A percentile compares a stretch with the other conserved stretches of the same genome.
Evolutionary conservation across 2,888 invertebrate species (phyloP).

Genomic region (Lepidocyrtinus sp.): DNA sequence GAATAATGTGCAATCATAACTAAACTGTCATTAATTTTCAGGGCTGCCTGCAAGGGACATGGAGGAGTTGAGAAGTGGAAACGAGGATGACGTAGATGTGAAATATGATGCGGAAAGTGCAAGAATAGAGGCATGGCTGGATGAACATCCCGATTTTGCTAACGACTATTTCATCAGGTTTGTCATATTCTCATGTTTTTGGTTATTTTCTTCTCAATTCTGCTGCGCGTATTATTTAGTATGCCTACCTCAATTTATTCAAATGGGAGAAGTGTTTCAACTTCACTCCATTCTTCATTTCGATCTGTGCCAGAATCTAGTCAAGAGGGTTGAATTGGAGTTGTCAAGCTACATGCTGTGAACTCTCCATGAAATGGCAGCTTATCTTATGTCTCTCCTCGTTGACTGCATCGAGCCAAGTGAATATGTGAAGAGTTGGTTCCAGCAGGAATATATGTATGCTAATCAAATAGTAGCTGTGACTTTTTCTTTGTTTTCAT

Average conservation of each 20-base stretch:
- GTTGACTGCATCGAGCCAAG: too few species aligned
- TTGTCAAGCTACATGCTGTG: too few species aligned
- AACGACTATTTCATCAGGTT: slow-evolving; percentile 95
- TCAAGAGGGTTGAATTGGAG: too few species aligned
- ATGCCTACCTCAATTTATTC: neutral
- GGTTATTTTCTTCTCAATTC: neutral
- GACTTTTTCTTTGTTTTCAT: too few species aligned
- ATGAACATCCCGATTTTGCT: slow-evolving; percentile 96
- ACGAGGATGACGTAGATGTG: slow-evolving; percentile 61
- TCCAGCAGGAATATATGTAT: too few species aligned
- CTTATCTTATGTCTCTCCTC: too few species aligned
- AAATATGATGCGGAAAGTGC: slow-evolving; percentile 89
- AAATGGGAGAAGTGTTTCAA: neutral
- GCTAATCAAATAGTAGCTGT: too few species aligned
- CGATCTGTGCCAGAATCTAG: too few species aligned
- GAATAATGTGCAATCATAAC: too few species aligned
- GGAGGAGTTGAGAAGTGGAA: slow-evolving; percentile 68
- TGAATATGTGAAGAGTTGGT: too few species aligned
- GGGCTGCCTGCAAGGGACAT: slow-evolving; percentile 70
- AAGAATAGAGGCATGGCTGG: slow-evolving; percentile 95
- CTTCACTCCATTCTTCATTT: neutral
- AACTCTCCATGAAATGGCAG: too few species aligned
- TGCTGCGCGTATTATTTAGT: too few species aligned
- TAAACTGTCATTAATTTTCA: slow-evolving; percentile 32
- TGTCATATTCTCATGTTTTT: slow-evolving; percentile 65